Evolutionary conservation across 2,113 vertebrate genomes (phyloP).

Genomic region (Bubo scandiacus): DNA sequence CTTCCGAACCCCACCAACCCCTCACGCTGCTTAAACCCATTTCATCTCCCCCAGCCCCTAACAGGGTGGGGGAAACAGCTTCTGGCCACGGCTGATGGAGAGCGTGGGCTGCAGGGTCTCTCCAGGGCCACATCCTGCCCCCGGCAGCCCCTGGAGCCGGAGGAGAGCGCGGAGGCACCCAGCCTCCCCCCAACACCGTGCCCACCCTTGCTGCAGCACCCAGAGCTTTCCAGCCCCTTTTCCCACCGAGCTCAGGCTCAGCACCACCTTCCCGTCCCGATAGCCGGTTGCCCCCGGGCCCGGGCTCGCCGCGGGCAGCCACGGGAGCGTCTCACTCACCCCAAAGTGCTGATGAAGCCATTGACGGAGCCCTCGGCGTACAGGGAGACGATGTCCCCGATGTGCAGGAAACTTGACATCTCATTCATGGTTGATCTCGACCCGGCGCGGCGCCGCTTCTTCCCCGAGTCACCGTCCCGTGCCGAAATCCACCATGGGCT

Average conservation of each 20-base stretch:
- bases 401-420: slow-evolving; percentile 97
- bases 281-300: no score
- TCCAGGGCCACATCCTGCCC: not conserved
- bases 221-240: not conserved
- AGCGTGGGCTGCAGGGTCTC: not conserved
- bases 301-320: rapidly evolving
- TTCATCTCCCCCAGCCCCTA: not conserved
- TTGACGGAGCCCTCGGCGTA: slow-evolving; percentile 97
- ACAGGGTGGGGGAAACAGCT: not conserved
- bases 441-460: not conserved
- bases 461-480: not conserved
- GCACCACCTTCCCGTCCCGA: not conserved
- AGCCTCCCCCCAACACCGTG: not conserved
- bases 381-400: slow-evolving; percentile 97
- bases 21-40: not conserved
- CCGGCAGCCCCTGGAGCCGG: not conserved
- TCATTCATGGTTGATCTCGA: slow-evolving; percentile 80
- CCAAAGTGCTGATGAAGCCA: slow-evolving; percentile 97
- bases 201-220: not conserved
- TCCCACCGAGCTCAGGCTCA: not conserved
- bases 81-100: not conserved
- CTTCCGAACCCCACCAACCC: not conserved
- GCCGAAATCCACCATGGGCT: slow-evolving; percentile 28
- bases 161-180: rapidly evolving
- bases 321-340: slow-evolving; percentile 74